These are phyloP conservation scores for Mythimna ferrago DNA, from an alignment of 2,888 invertebrate species.

Conservation along the genomic window DNA sequence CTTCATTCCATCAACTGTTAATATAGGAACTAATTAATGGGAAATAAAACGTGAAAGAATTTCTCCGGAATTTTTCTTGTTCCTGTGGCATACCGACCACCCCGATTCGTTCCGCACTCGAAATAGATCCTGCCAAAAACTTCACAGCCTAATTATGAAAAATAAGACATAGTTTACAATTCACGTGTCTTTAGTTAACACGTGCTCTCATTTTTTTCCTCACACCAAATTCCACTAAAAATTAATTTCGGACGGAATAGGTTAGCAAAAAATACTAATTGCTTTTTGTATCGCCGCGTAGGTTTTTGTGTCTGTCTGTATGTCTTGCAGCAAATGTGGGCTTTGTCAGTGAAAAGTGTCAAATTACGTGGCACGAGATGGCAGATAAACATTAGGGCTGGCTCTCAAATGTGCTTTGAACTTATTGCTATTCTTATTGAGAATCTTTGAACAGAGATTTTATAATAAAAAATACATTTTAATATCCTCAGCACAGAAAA, in stretches of 20 bases:
- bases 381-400: conserved; percentile 84
- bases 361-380: conserved; percentile 90
- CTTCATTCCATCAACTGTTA: background rate
- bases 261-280: conserved; percentile 88
- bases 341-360: conserved; percentile 90
- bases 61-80: conserved; percentile 58
- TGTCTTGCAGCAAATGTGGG: conserved; percentile 86
- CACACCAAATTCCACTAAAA: conserved; percentile 82
- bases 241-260: conserved; percentile 85
- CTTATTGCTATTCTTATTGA: background rate
- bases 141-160: conserved; percentile 89
- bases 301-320: conserved; percentile 84
- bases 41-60: conserved; percentile 33
- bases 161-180: conserved; percentile 88
- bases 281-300: conserved; percentile 83
- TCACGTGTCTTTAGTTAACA: conserved; percentile 85
- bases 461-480: background rate
- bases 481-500: background rate
- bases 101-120: conserved; percentile 71
- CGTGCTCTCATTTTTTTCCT: conserved; percentile 80
- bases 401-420: conserved; percentile 28
- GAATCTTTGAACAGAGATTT: background rate
- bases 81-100: conserved; percentile 76
- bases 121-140: conserved; percentile 75
- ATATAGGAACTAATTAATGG: conserved; percentile 43